Evolutionary conservation across 2,888 invertebrate genomes (phyloP).

Genomic region (Escarpia spicata): DNA sequence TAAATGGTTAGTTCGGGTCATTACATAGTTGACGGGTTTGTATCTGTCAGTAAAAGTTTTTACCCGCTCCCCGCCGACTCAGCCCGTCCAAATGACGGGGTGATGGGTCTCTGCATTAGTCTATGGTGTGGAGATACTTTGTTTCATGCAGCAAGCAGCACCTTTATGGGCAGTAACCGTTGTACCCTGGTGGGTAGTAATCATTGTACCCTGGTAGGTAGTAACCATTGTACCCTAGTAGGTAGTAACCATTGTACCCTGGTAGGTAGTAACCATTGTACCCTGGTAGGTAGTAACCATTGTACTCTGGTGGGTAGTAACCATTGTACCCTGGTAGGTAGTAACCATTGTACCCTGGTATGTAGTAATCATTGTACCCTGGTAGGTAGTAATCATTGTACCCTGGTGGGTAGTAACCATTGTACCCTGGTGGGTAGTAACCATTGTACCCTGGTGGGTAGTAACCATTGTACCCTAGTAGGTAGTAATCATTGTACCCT

Average conservation of each 20-base stretch:
- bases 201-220: background rate
- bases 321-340: background rate
- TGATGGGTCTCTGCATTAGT: too few species aligned
- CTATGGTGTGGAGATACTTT: too few species aligned
- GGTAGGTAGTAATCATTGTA: background rate
- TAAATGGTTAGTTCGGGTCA: too few species aligned
- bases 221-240: background rate
- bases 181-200: background rate
- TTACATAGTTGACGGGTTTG: too few species aligned
- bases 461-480: background rate
- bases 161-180: background rate
- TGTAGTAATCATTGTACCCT: background rate
- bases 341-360: background rate
- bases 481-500: background rate
- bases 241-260: background rate
- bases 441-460: background rate
- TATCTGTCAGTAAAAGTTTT: too few species aligned
- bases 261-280: background rate
- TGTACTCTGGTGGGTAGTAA: background rate
- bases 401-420: background rate
- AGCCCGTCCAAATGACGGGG: too few species aligned
- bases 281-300: background rate
- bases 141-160: background rate
- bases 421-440: background rate
- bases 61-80: too few species aligned